Conservation (phyloP, 2,888 invertebrate genomes). For the Diarsia brunnea region DNA sequence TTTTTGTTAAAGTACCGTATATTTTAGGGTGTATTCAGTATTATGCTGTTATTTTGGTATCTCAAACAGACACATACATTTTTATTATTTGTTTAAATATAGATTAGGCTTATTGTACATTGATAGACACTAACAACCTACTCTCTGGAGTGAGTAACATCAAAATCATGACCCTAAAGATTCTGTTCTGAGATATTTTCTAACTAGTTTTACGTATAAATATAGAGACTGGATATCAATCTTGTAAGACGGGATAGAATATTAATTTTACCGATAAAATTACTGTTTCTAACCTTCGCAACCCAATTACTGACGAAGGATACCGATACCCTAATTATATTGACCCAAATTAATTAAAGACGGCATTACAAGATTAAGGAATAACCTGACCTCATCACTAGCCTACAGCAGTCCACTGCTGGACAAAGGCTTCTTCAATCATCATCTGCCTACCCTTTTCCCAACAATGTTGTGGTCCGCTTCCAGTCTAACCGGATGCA, state of each 20-base stretch:
- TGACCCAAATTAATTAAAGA: conserved; percentile 26
- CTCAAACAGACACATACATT: no score
- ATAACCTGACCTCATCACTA: background rate
- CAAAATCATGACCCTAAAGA: background rate
- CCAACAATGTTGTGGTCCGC: no score
- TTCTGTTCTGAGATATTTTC: background rate
- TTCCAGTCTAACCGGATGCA: no score
- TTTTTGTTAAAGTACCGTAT: no score
- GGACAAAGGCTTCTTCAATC: no score
- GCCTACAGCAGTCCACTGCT: no score
- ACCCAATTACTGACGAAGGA: conserved; percentile 41
- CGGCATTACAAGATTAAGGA: background rate
- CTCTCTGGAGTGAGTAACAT: background rate
- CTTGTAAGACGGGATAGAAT: background rate
- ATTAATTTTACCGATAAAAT: conserved; percentile 27
- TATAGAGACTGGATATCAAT: background rate
- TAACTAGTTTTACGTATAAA: background rate
- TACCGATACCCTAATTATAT: conserved; percentile 26
- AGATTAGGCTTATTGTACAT: background rate
- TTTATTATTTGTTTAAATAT: no score
- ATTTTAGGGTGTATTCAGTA: no score
- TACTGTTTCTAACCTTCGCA: conserved; percentile 7
- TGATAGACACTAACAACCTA: background rate
- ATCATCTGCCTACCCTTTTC: no score
- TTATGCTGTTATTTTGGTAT: no score